Evolutionary conservation across 1,140 invertebrate species (phyloP), one percentile per base, ranked within the genome.

Genomic region (Tribolium madens): DNA sequence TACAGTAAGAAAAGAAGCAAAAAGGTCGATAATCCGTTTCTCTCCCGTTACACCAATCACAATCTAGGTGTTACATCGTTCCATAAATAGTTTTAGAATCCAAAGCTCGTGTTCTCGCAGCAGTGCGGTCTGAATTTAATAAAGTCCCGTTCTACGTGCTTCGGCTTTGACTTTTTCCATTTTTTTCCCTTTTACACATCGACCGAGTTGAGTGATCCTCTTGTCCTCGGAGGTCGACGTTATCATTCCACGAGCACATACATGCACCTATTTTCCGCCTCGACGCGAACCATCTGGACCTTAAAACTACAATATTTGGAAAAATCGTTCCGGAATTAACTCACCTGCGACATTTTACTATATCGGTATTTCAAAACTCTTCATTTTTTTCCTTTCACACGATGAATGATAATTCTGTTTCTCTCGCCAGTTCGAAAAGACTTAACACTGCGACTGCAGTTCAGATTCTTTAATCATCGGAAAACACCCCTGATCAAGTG

Each of bases 391-490:
- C 15, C 57, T 42, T 2, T 10, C 36, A 42, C 36, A 31, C 12
- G 17, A 64, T 64, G 6, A 64, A 26, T 60, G 53, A 64, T 64
- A 64, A 31, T 73, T 57, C 47, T 73, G 18, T 73, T 75, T 75
- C 21, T 75, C 36, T 46, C 73, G 17, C 89, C 93, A 95, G 94
- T 95, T 93, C 93, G 94, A 91, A 95, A 95, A 95, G 93, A 95
- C 90, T 91, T 95, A 91, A 93, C 93, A 88, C 92, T 95, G 91
- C 92, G 93, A 90, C 92, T 95, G 89, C 92, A 94, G 90, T 95
- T 94, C 92, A 92, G 94, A 91, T 95, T 95, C 92, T 95, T 95
- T 94, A 95, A 94, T 91, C 94, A 94, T 91, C 91, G 93, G 91
- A 94, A 93, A 92, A 91, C 91, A 86, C 91, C 91, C 87, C 91